phyloP scores from a whole-genome alignment of 2,113 vertebrate genomes.

The mouse (Mus musculus) region GRCm39 chr15:86955501-86956000 shows the following conservation, averaged over 20 bases:
- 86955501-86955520: rapidly evolving
- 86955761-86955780: not conserved
- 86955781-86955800: not conserved
- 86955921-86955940: not conserved
- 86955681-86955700: rapidly evolving
- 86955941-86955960: not conserved
- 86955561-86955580: not conserved
- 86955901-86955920: not conserved
- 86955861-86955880: not conserved
- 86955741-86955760: not conserved
- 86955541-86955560: not conserved
- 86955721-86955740: not conserved
- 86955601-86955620: not conserved
- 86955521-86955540: not conserved
- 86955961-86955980: not conserved
- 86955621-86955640: rapidly evolving
- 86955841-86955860: not conserved
- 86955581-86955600: not conserved
- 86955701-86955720: not conserved
- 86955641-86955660: not conserved
- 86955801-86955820: not conserved
- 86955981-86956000: not conserved
- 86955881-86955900: not conserved
- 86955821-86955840: not conserved
- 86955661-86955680: not conserved